phyloP scores from a whole-genome alignment of 1,140 invertebrate genomes.

The Meloidogyne chitwoodi region DNA sequence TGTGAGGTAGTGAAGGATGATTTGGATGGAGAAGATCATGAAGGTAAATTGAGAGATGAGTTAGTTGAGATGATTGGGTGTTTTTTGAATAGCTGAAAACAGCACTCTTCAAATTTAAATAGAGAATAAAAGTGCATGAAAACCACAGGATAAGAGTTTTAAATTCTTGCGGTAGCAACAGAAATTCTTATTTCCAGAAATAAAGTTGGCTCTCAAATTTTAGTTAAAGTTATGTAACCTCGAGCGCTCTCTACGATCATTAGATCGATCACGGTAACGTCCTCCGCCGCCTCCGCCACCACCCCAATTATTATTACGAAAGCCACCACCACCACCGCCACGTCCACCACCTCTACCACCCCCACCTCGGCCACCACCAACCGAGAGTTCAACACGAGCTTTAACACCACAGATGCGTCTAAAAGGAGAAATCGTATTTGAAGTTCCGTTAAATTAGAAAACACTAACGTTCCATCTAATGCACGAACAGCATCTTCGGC shows the following conservation, averaged over 20 bases:
- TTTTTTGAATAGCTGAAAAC: constrained; percentile 15
- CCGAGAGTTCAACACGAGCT: constrained; percentile 54
- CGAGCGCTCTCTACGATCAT: background rate
- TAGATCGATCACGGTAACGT: background rate
- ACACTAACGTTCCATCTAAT: constrained; percentile 71
- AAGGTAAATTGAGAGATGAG: background rate
- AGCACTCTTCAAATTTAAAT: constrained; percentile 23
- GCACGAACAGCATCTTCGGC: constrained; percentile 88
- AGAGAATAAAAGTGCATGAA: constrained; percentile 11
- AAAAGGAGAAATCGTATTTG: too few relatives aligned
- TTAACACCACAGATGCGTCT: constrained; percentile 59
- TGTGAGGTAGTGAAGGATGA: background rate
- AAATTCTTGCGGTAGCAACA: too few relatives aligned
- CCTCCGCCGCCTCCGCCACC: constrained; percentile 4
- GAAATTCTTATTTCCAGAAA: too few relatives aligned
- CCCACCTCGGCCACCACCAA: constrained; percentile 45
- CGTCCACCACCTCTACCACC: constrained; percentile 33
- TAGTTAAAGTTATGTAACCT: too few relatives aligned
- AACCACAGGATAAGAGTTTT: too few relatives aligned
- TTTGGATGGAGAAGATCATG: background rate
- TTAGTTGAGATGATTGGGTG: background rate
- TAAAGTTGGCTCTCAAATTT: too few relatives aligned
- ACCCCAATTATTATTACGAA: constrained; percentile 23
- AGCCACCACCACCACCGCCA: constrained; percentile 28
- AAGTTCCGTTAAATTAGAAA: background rate